Conservation (phyloP, 1,140 invertebrate species). For the Pissodes strobi region DNA sequence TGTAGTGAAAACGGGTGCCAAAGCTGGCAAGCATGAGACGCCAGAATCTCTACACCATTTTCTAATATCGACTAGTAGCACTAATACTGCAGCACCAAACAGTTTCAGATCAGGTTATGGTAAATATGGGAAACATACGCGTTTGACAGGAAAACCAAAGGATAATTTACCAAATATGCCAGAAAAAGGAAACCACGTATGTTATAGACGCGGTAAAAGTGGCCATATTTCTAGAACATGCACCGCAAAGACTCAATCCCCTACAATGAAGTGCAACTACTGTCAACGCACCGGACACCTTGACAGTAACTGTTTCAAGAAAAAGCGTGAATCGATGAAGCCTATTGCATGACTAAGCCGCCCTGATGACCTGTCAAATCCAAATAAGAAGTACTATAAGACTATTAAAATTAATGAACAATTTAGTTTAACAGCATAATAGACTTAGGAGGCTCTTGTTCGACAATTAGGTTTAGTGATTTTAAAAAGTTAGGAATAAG, state of each 20-base stretch:
- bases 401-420: neutral
- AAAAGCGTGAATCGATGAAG: neutral
- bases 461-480: neutral
- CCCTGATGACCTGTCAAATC: neutral
- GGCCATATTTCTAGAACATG: neutral
- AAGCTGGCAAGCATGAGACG: conserved; percentile 14
- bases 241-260: neutral
- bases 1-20: conserved; percentile 20
- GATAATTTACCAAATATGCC: too few species aligned
- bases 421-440: neutral
- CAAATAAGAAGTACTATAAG: conserved; percentile 10
- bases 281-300: neutral
- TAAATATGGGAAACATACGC: neutral
- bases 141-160: neutral
- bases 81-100: too few species aligned
- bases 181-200: neutral
- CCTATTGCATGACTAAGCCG: neutral
- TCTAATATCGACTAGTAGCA: too few species aligned
- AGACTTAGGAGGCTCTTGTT: conserved; percentile 6
- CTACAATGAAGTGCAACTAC: neutral
- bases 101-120: neutral
- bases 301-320: neutral
- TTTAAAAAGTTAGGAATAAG: neutral
- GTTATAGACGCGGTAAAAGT: neutral
- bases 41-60: conserved; percentile 14